Evolutionary conservation across 1,140 invertebrate species (phyloP).

Genomic region (Gryllus bimaculatus): DNA sequence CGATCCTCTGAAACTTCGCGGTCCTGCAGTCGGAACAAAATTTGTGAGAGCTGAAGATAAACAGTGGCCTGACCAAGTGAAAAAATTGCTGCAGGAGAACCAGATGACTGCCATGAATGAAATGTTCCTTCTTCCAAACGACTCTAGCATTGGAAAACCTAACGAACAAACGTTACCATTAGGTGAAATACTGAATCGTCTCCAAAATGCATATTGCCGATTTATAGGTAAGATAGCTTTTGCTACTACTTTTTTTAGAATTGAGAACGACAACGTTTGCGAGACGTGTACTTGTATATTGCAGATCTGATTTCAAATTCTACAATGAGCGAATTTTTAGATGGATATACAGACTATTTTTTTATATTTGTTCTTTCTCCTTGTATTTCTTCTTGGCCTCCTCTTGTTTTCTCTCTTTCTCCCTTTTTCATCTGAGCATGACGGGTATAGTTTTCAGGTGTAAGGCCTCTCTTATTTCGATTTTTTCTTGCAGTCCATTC

Average conservation of each 20-base stretch:
- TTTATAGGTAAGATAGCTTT: neutral
- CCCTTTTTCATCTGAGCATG: no score
- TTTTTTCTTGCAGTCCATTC: no score
- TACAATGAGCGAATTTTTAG: no score
- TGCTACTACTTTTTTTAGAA: neutral
- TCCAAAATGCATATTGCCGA: neutral
- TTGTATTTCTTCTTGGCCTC: no score
- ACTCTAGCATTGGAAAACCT: neutral
- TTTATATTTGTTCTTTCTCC: no score
- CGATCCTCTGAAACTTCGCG: neutral
- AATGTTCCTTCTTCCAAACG: neutral
- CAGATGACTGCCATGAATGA: neutral
- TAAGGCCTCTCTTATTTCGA: no score
- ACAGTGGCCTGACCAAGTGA: neutral
- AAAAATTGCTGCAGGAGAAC: neutral
- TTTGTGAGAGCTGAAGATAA: neutral
- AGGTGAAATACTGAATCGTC: neutral
- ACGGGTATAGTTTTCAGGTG: no score
- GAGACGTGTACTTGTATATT: no score
- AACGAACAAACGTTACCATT: neutral
- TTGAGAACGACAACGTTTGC: no score
- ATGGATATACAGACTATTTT: no score
- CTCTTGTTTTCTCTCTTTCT: no score
- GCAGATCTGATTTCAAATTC: no score
- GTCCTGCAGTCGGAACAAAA: neutral